Base-by-base conservation (phyloP, 2,797 vertebrate species). In the Cygnus olor region DNA sequence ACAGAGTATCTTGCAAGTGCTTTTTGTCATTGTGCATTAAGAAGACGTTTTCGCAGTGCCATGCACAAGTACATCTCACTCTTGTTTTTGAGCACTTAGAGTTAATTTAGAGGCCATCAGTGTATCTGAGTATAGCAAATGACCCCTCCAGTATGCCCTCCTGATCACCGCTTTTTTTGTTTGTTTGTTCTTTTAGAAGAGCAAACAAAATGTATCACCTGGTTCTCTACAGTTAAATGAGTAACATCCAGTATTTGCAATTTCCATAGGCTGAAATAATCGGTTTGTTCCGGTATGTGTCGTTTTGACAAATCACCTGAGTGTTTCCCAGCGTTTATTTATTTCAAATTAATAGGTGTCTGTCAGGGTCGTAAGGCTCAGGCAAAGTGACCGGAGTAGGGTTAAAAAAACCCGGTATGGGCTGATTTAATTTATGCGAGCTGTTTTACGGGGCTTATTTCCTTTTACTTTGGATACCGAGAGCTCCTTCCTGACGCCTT, bases 21-120 rank as follows among this genome's bases (percentile, higher is more conserved):
- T 83, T 82, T 82, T 66, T 65, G 68, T 40, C 14, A 4, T 38
- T 54, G 18, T 65, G 32, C 63, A 34, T 80, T 54, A 61, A 56
- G 73, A 83, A 69, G 56, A 32, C 36, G 22, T 64, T 92, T 94
- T 60, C 57, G 44, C 14, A 25, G 53, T 63, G 54, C 69, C 60
- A 9, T 0, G 2, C 14, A 42, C 65, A 54, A 85, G 30, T 53
- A 51, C 42, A 57, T 70, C 51, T 74, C 34, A 70, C 45, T 76
- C 70, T 77, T 80, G 28, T 69, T 71, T 73, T 27, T 72, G 45
- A 70, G 47, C 70, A 30, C 24, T 73, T 77, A 24, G 27, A 85
- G 70, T 77, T 87, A 91, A 89, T 89, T 79, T 65, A 63, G 56
- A 86, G 30, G 38, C 63, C 30, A 24, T 47, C 80, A 58, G 32